Conservation (phyloP, 1,140 invertebrate species). For the Drosophila pallidifrons region DNA sequence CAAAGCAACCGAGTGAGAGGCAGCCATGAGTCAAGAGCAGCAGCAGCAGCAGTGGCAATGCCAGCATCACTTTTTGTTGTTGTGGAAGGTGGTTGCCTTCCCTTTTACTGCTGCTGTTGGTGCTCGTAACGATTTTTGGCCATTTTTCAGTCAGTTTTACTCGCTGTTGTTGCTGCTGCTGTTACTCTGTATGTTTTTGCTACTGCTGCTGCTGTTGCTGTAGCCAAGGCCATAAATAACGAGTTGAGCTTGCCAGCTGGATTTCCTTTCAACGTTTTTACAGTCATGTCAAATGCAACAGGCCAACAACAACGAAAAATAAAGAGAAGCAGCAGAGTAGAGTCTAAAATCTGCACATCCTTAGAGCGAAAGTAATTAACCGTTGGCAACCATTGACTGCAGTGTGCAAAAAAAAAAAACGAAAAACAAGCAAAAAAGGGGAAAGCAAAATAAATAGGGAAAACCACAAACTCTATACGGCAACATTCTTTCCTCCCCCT, state of each 20-base stretch:
- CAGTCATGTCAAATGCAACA: conserved; percentile 75
- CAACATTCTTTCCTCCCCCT: conserved; percentile 14
- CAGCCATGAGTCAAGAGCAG: conserved; percentile 48
- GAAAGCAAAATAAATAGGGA: conserved; percentile 3
- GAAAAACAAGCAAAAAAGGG: conserved; percentile 22
- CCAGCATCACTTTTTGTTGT: conserved; percentile 8
- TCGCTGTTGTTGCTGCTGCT: conserved; percentile 15
- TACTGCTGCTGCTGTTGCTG: conserved; percentile 6
- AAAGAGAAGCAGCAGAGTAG: conserved; percentile 15
- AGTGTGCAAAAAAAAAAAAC: conserved; percentile 18
- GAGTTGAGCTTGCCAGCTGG: conserved; percentile 66
- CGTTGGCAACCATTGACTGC: conserved; percentile 64
- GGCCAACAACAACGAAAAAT: conserved; percentile 40
- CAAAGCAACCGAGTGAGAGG: conserved; percentile 61
- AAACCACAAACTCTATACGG: conserved; percentile 52
- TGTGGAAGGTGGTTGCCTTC: conserved; percentile 3
- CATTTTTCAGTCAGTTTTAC: conserved; percentile 55
- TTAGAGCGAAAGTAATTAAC: conserved; percentile 76
- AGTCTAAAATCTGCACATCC: conserved; percentile 63
- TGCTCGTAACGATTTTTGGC: conserved; percentile 51
- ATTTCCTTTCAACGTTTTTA: conserved; percentile 64
- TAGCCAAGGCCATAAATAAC: conserved; percentile 72
- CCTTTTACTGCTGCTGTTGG: conserved; percentile 27
- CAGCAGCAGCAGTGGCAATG: not conserved
- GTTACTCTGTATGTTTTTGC: conserved; percentile 14